These are phyloP conservation scores for Nephrotoma guestfalica DNA, from an alignment of 2,888 invertebrate species.

Conservation along the genomic window DNA sequence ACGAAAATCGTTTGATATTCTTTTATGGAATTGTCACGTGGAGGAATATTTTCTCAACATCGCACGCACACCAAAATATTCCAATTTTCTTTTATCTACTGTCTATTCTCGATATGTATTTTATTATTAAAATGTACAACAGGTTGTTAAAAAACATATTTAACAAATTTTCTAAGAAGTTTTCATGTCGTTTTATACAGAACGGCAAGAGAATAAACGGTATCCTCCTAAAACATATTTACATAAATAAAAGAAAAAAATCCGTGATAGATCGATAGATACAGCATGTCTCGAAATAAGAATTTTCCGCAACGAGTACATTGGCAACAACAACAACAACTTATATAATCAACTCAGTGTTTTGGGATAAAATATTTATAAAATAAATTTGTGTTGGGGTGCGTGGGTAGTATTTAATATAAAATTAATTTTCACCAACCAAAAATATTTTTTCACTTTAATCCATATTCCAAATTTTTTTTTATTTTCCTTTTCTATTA, in stretches of 20 bases:
- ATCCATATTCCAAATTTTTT: not conserved
- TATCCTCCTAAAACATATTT: not conserved
- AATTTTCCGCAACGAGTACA: not conserved
- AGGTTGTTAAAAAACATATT: not conserved
- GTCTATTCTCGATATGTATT: not conserved
- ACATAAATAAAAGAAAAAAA: not conserved
- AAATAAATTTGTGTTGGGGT: not conserved
- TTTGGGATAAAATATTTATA: not conserved
- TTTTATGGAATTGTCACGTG: not conserved
- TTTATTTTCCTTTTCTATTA: not conserved
- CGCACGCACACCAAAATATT: not conserved
- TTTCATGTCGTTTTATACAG: not conserved
- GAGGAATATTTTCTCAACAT: not conserved
- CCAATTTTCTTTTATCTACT: not conserved
- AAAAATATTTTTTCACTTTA: not conserved
- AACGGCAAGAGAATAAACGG: not conserved
- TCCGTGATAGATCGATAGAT: not conserved
- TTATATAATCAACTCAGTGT: not conserved
- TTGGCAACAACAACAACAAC: not conserved
- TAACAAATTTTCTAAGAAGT: not conserved
- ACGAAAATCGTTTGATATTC: not conserved
- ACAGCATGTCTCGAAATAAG: not conserved
- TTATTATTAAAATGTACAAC: not conserved
- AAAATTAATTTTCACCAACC: not conserved
- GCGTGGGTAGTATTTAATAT: not conserved